Evolutionary conservation across 2,888 invertebrate species (phyloP), one percentile per base, ranked within the genome.

Genomic region (Cetonia aurata): DNA sequence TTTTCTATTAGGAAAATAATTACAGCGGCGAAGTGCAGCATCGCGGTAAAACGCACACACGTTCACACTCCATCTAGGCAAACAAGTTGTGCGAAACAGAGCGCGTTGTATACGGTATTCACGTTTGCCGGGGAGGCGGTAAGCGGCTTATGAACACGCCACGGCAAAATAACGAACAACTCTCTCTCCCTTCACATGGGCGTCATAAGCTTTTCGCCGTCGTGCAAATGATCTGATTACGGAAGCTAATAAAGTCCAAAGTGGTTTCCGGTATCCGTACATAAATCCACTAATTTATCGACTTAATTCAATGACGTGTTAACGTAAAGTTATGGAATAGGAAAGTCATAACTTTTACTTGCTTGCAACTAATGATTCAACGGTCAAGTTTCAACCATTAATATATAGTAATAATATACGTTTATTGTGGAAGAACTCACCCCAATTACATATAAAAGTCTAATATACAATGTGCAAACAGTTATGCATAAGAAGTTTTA

Each of bases 171-270:
- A 65, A 65, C 50, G 62, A 52, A 65, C 62, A 17, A 50, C 15
- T 25, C 41, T n/a, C 48, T 10, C 15, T 37, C 37, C 37, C 37
- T 37, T 10, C 1, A 10, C 33, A 50, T 17, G 52, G 50, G 62
- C 50, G 62, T 65, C 50, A 65, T 65, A 52, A 65, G 62, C 62
- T 65, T 65, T 37, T 37, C 50, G 55, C 37, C 60, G 60, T 60
- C 46, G 60, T 60, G 60, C 60, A 60, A 60, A 60, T 60, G 60
- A 60, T 60, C 60, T 60, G 60, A 46, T 60, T 60, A 60, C 46
- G 10, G 46, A 60, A 46, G 46, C 60, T 60, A 60, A 44, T 46
- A 60, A 52, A 57, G 57, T 57, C 41, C 57, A 57, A 15, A 42
- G 57, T 42, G 42, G 57, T 57, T 57, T 57, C 19, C 52, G 25